A percentile compares a stretch with the other conserved stretches of the same genome.
Evolutionary conservation across 2,797 vertebrate species (phyloP).

Genomic region (Protosalanx chinensis): DNA sequence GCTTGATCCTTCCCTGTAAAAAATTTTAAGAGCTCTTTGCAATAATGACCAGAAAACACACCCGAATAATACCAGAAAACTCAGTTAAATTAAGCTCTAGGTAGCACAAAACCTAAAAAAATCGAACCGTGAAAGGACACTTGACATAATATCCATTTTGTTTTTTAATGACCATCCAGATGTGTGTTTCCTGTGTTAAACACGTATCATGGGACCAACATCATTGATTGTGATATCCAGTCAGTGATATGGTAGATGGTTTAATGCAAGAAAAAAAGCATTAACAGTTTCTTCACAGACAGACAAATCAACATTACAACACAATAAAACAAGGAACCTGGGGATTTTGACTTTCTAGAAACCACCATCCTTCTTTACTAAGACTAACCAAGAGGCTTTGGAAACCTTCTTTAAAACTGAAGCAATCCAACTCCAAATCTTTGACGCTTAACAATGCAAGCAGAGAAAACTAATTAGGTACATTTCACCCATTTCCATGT

Average conservation of each 20-base stretch:
- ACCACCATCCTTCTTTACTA: conserved; percentile 19
- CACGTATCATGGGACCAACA: too few relatives aligned
- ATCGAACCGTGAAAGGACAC: neutral
- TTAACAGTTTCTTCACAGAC: neutral
- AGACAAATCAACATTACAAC: neutral
- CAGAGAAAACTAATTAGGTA: conserved; percentile 89
- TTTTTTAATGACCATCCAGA: too few relatives aligned
- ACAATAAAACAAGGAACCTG: neutral
- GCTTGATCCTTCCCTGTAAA: too few relatives aligned
- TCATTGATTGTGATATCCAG: too few relatives aligned
- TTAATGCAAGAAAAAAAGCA: neutral
- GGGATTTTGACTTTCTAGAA: conserved; percentile 29
- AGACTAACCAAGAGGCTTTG: conserved; percentile 7
- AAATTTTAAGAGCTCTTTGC: neutral
- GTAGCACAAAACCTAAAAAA: neutral
- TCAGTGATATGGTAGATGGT: too few relatives aligned
- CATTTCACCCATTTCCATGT: conserved; percentile 90
- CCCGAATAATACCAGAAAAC: neutral
- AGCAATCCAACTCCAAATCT: conserved; percentile 69
- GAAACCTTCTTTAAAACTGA: conserved; percentile 39
- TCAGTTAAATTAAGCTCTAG: neutral
- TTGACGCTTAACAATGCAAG: conserved; percentile 79
- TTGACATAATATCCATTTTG: neutral
- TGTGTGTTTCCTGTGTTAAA: too few relatives aligned
- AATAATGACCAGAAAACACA: neutral